Conservation (phyloP, 2,888 invertebrate species). For the Andrena praecox region DNA sequence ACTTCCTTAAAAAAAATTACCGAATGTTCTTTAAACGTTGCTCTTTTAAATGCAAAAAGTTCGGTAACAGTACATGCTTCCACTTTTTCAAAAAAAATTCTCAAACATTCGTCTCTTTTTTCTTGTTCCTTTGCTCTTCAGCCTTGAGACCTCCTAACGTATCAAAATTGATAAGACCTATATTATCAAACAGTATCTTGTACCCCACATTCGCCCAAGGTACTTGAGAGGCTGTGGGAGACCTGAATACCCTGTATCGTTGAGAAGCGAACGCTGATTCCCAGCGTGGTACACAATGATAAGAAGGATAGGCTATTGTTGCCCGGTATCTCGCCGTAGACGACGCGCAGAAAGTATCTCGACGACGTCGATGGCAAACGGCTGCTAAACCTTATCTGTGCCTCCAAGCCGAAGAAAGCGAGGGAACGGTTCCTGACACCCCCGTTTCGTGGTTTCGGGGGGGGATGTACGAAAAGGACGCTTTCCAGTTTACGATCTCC, state of each 20-base stretch:
- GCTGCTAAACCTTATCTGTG: slow-evolving; percentile 69
- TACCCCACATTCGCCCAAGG: not conserved
- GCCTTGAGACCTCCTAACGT: too few species aligned
- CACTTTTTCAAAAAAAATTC: too few species aligned
- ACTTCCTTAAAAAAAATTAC: too few species aligned
- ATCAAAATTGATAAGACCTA: too few species aligned
- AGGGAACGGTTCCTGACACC: slow-evolving; percentile 23
- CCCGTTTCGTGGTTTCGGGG: not conserved
- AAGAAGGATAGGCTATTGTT: slow-evolving; percentile 62
- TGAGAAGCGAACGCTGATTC: slow-evolving; percentile 14
- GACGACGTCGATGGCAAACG: slow-evolving; percentile 65
- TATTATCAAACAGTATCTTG: too few species aligned
- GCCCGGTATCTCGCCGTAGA: slow-evolving; percentile 46
- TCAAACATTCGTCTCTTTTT: too few species aligned
- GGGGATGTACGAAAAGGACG: slow-evolving; percentile 37
- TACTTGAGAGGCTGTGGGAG: not conserved
- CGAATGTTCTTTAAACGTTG: too few species aligned
- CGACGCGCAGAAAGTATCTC: slow-evolving; percentile 56
- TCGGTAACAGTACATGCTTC: too few species aligned
- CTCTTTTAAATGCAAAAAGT: too few species aligned
- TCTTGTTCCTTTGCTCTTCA: too few species aligned
- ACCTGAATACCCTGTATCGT: not conserved
- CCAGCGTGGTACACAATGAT: slow-evolving; percentile 46
- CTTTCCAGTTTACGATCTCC: slow-evolving; percentile 65
- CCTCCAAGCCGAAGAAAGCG: slow-evolving; percentile 41